These are phyloP conservation scores for Selene dorsalis DNA, from an alignment of 2,797 vertebrate genomes.

Conservation along the genomic window DNA sequence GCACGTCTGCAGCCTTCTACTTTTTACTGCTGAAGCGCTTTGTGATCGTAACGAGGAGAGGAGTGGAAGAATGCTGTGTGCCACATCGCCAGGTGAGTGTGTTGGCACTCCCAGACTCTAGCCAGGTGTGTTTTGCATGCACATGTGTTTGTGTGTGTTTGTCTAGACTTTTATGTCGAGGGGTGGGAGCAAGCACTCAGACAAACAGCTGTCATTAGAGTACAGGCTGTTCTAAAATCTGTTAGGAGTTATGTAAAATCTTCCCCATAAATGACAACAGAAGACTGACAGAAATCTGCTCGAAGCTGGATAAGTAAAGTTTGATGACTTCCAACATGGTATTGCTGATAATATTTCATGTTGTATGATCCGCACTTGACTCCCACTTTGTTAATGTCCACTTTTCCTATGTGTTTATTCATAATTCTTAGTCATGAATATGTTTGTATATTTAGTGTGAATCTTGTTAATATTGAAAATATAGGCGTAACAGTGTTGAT, in stretches of 20 bases:
- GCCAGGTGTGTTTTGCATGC: constrained; percentile 68
- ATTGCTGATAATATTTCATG: not conserved
- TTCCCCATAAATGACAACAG: not conserved
- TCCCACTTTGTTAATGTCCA: not conserved
- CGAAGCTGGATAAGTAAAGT: not conserved
- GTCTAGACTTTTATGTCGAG: constrained; percentile 55
- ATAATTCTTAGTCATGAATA: not conserved
- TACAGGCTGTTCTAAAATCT: constrained; percentile 30
- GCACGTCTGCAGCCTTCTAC: constrained; percentile 71
- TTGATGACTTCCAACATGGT: not conserved
- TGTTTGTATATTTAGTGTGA: not conserved
- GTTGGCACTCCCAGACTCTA: constrained; percentile 59
- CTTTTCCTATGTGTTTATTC: not conserved
- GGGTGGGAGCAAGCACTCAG: constrained; percentile 38
- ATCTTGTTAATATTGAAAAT: not conserved
- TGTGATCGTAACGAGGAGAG: constrained; percentile 68
- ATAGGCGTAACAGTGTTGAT: not conserved
- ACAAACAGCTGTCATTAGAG: constrained; percentile 66
- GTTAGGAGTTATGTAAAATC: constrained; percentile 22
- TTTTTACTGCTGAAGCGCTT: constrained; percentile 67
- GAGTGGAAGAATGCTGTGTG: constrained; percentile 84
- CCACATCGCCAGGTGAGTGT: constrained; percentile 85
- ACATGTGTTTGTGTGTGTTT: constrained; percentile 16
- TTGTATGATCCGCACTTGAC: not conserved
- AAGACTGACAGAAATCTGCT: not conserved